These are phyloP conservation scores for Gandaritis pyraliata DNA, from an alignment of 2,888 invertebrate species.

Conservation along the genomic window DNA sequence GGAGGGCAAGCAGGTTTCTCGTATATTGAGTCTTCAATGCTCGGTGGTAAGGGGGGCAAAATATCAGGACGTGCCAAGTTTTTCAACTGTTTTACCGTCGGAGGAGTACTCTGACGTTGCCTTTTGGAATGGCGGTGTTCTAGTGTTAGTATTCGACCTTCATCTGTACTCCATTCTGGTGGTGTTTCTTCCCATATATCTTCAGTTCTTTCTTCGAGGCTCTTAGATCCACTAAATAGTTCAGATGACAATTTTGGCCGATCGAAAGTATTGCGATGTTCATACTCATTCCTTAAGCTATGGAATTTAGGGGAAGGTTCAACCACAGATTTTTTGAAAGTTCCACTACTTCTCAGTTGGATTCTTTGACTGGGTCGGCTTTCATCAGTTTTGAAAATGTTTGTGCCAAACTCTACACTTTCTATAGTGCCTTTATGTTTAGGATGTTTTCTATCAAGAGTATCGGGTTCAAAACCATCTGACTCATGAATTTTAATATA, in stretches of 20 bases:
- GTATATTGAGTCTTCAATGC: conserved; percentile 82
- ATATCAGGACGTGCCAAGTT: conserved; percentile 87
- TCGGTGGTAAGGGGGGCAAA: conserved; percentile 86
- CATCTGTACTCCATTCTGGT: conserved; percentile 75
- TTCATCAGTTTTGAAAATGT: conserved; percentile 56
- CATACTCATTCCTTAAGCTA: conserved; percentile 90
- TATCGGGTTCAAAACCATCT: conserved; percentile 93
- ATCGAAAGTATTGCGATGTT: conserved; percentile 82
- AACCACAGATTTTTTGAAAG: conserved; percentile 85
- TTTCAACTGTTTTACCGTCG: conserved; percentile 75
- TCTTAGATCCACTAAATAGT: conserved; percentile 63
- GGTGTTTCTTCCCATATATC: conserved; percentile 65
- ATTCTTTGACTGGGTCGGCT: conserved; percentile 77
- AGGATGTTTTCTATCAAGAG: conserved; percentile 90
- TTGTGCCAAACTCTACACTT: conserved; percentile 65
- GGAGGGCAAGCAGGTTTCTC: conserved; percentile 85
- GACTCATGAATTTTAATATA: conserved; percentile 91
- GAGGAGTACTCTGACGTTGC: conserved; percentile 86
- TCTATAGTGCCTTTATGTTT: conserved; percentile 68
- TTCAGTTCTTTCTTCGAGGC: conserved; percentile 58
- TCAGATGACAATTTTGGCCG: conserved; percentile 65
- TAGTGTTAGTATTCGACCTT: conserved; percentile 87
- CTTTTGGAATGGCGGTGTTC: conserved; percentile 90
- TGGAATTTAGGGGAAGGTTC: conserved; percentile 82
- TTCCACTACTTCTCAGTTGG: conserved; percentile 87